phyloP scores from a whole-genome alignment of 2,797 vertebrate species.

The Ctenopoma kingsleyae region DNA sequence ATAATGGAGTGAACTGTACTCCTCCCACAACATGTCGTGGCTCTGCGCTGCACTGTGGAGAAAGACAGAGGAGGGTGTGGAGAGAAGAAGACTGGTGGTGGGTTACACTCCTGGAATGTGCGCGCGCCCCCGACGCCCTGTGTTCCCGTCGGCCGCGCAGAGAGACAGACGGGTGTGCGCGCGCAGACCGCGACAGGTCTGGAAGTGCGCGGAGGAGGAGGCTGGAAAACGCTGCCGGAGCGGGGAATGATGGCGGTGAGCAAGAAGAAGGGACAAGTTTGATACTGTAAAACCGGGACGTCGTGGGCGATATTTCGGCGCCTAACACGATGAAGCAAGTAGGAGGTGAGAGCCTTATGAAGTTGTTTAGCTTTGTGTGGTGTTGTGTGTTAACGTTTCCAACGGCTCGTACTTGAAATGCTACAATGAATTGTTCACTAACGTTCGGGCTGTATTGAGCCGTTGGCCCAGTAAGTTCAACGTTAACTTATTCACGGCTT shows the following conservation, averaged over 20 bases:
- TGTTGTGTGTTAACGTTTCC: conserved; percentile 24
- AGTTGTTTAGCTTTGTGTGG: conserved; percentile 28
- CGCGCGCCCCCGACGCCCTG: conserved; percentile 69
- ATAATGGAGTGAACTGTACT: conserved; percentile 38
- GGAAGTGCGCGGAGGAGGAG: conserved; percentile 68
- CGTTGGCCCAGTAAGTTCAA: conserved; percentile 34
- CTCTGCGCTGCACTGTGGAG: conserved; percentile 37
- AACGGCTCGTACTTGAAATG: conserved; percentile 48
- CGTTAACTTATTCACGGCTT: conserved; percentile 7
- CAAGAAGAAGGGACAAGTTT: conserved; percentile 80
- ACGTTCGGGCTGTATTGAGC: conserved; percentile 26
- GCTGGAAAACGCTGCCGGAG: conserved; percentile 71
- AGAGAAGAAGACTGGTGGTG: conserved; percentile 57
- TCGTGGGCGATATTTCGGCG: conserved; percentile 43
- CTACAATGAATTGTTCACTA: conserved; percentile 68
- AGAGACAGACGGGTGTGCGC: conserved; percentile 53
- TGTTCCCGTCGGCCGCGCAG: conserved; percentile 41
- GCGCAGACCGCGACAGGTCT: conserved; percentile 81
- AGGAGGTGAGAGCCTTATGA: conserved; percentile 68
- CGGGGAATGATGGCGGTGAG: conserved; percentile 83
- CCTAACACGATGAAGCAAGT: conserved; percentile 53
- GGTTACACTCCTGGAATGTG: conserved; percentile 84
- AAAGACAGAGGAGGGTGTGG: conserved; percentile 34
- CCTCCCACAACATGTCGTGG: conserved; percentile 41
- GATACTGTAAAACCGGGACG: conserved; percentile 55